Conservation (phyloP, 1,140 invertebrate genomes). For the Batillaria attramentaria region DNA sequence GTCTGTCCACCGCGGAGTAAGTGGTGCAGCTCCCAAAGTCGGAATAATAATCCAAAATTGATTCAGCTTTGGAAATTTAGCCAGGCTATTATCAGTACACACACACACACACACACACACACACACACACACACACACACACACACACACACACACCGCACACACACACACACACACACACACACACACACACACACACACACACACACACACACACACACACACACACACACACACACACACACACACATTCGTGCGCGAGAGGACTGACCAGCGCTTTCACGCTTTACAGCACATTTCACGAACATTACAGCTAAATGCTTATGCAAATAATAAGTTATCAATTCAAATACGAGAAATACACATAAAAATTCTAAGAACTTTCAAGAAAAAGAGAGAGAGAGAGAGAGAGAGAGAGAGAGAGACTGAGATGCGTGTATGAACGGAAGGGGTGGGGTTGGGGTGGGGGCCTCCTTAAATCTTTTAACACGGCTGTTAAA, state of each 20-base stretch:
- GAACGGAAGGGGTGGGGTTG: background rate
- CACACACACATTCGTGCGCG: background rate
- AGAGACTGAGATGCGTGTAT: background rate
- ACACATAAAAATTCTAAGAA: background rate
- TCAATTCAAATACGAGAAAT: background rate
- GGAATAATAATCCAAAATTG: background rate
- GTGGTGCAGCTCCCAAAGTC: too few relatives aligned
- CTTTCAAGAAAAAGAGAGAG: background rate
- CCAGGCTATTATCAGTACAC: background rate
- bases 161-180: background rate
- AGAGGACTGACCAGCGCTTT: background rate
- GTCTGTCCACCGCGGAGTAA: too few relatives aligned
- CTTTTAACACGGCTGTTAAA: background rate
- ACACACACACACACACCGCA: background rate
- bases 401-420: background rate
- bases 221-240: background rate
- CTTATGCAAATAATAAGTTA: background rate
- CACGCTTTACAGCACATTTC: too few relatives aligned
- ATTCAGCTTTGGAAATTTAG: background rate
- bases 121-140: background rate
- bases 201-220: background rate
- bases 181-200: background rate
- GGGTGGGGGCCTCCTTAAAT: background rate
- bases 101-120: background rate
- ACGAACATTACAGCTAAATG: too few relatives aligned